Conservation (phyloP, 2,797 vertebrate species). For the Parambassis ranga region DNA sequence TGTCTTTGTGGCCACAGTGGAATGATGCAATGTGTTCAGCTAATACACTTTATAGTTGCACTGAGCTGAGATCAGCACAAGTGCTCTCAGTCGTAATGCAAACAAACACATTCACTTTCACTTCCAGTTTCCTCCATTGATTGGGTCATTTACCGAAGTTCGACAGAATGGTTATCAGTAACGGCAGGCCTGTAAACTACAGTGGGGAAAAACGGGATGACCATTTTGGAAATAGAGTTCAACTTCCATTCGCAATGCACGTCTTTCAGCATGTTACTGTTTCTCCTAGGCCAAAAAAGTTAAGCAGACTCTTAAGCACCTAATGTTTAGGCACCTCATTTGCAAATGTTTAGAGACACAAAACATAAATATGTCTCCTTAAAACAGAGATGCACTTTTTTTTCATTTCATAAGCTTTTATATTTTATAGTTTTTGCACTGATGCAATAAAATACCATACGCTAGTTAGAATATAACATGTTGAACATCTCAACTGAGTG, state of each 20-base stretch:
- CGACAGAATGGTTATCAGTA: neutral
- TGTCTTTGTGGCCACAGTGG: neutral
- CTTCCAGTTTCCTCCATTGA: neutral
- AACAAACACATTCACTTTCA: neutral
- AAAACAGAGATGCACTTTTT: too few species aligned
- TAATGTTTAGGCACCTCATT: too few species aligned
- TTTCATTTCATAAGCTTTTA: too few species aligned
- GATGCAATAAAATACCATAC: too few species aligned
- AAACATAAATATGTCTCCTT: too few species aligned
- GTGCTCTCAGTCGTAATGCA: neutral
- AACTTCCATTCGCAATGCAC: neutral
- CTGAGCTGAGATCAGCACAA: neutral
- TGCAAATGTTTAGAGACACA: neutral
- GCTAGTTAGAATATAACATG: too few species aligned
- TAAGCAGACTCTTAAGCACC: too few species aligned
- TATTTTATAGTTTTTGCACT: too few species aligned
- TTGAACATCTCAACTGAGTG: too few species aligned
- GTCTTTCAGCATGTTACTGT: neutral
- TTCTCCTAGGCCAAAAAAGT: neutral
- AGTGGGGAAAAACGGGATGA: neutral
- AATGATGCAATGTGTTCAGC: constrained; percentile 1
- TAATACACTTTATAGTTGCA: neutral
- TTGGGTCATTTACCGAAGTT: neutral
- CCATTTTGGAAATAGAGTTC: neutral
- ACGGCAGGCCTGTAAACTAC: neutral